Conservation (phyloP, 2,797 vertebrate genomes). For the Gastrophryne carolinensis region DNA sequence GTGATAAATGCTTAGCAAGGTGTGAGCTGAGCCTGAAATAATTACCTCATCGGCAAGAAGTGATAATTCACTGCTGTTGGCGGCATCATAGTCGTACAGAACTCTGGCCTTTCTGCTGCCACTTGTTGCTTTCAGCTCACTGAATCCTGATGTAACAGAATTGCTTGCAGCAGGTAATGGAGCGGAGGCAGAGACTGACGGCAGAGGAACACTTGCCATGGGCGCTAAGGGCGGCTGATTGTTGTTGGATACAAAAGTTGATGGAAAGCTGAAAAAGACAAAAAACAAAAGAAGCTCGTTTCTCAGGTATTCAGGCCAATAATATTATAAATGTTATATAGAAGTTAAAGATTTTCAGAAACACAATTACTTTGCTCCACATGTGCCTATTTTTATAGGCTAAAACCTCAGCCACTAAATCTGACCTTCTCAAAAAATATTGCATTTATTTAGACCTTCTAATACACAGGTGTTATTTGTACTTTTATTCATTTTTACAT, state of each 20-base stretch:
- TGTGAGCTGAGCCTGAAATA: not conserved
- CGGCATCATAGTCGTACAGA: conserved; percentile 96
- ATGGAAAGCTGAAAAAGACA: conserved; percentile 82
- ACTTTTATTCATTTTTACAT: too few species aligned
- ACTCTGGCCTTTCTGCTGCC: conserved; percentile 92
- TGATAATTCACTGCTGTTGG: conserved; percentile 95
- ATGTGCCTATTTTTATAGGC: too few species aligned
- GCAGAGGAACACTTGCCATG: conserved; percentile 73
- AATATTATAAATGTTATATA: too few species aligned
- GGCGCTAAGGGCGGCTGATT: conserved; percentile 81
- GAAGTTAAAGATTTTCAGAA: too few species aligned
- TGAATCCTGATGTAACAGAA: conserved; percentile 77
- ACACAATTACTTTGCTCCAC: too few species aligned
- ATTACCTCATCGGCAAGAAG: conserved; percentile 96
- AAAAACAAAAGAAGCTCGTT: conserved; percentile 21
- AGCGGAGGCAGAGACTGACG: conserved; percentile 77
- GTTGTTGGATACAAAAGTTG: conserved; percentile 89
- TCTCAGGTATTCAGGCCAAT: not conserved
- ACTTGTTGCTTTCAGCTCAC: conserved; percentile 80
- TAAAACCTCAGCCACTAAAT: too few species aligned
- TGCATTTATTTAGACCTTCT: too few species aligned
- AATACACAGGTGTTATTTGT: too few species aligned
- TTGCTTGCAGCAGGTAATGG: conserved; percentile 74
- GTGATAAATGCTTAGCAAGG: not conserved
- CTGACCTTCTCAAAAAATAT: too few species aligned